A percentile compares a stretch with the other conserved stretches of the same genome.
Conservation (phyloP, 2,888 invertebrate species). For the Phragmatobia fuliginosa region DNA sequence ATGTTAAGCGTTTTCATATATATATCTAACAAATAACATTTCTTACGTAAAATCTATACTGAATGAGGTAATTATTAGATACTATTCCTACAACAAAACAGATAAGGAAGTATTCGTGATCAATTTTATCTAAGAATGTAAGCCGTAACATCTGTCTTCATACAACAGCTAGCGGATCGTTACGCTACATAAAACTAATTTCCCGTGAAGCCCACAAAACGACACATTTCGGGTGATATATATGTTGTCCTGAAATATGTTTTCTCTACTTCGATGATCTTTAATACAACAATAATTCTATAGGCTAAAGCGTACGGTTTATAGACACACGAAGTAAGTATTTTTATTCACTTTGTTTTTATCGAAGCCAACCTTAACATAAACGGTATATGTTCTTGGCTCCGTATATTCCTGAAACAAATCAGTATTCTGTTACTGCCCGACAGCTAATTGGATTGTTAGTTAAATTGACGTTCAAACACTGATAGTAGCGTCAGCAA, state of each 20-base stretch:
- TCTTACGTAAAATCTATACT: neutral
- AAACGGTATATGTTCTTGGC: constrained; percentile 39
- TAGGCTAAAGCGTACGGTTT: neutral
- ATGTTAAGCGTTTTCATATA: too few relatives aligned
- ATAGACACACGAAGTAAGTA: too few relatives aligned
- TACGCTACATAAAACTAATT: constrained; percentile 28
- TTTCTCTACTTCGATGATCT: constrained; percentile 18
- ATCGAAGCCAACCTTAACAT: constrained; percentile 17
- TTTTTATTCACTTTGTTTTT: neutral
- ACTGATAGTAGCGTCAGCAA: constrained; percentile 47
- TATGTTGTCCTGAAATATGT: constrained; percentile 20
- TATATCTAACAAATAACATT: neutral
- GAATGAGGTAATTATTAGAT: constrained; percentile 2
- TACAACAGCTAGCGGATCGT: constrained; percentile 20
- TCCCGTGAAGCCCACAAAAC: constrained; percentile 26
- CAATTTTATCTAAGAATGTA: constrained; percentile 20
- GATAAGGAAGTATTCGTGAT: constrained; percentile 8
- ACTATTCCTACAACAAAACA: constrained; percentile 2
- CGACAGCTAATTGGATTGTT: constrained; percentile 69
- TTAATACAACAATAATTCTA: neutral
- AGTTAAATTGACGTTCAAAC: constrained; percentile 67
- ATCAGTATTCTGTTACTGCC: constrained; percentile 70
- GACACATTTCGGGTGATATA: constrained; percentile 24
- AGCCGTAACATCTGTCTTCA: constrained; percentile 22
- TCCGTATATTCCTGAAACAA: constrained; percentile 53